These are phyloP conservation scores for Idris sp. DNA, from an alignment of 1,140 invertebrate species.

Conservation along the genomic window DNA sequence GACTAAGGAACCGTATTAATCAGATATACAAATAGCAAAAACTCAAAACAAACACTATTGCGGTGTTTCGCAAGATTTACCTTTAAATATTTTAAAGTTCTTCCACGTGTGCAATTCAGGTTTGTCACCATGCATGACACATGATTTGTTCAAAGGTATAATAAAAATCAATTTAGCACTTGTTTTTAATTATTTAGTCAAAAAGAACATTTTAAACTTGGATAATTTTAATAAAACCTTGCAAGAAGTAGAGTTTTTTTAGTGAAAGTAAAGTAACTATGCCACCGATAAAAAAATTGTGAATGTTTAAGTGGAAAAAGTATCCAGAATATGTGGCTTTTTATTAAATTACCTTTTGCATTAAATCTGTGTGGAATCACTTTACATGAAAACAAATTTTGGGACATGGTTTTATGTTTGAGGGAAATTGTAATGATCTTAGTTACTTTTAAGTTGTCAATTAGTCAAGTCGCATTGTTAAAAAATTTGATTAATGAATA, in stretches of 20 bases:
- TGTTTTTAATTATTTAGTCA: conserved; percentile 27
- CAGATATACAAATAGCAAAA: conserved; percentile 2
- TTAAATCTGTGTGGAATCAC: neutral
- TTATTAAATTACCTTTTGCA: conserved; percentile 28
- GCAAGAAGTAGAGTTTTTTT: conserved; percentile 1
- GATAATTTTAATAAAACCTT: conserved; percentile 18
- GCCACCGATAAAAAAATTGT: conserved; percentile 13
- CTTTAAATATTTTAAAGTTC: conserved; percentile 25
- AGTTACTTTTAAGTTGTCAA: conserved; percentile 7
- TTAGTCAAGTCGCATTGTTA: conserved; percentile 23
- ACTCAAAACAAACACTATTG: conserved; percentile 4
- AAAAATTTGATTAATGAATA: conserved; percentile 10
- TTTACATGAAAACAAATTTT: conserved; percentile 19
- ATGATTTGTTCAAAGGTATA: conserved; percentile 36
- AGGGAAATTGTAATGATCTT: conserved; percentile 8
- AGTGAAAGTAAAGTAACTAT: conserved; percentile 12
- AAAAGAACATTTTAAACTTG: conserved; percentile 12
- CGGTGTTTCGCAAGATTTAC: conserved; percentile 24
- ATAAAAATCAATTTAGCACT: conserved; percentile 24
- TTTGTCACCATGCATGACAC: conserved; percentile 29
- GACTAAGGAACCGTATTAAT: conserved; percentile 19
- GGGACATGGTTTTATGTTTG: conserved; percentile 26
- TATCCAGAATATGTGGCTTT: conserved; percentile 23
- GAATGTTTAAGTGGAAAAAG: conserved; percentile 19
- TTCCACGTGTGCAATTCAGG: conserved; percentile 41